Evolutionary conservation across 2,888 invertebrate genomes (phyloP).

Genomic region (Acanthococcus lagerstroemiae): DNA sequence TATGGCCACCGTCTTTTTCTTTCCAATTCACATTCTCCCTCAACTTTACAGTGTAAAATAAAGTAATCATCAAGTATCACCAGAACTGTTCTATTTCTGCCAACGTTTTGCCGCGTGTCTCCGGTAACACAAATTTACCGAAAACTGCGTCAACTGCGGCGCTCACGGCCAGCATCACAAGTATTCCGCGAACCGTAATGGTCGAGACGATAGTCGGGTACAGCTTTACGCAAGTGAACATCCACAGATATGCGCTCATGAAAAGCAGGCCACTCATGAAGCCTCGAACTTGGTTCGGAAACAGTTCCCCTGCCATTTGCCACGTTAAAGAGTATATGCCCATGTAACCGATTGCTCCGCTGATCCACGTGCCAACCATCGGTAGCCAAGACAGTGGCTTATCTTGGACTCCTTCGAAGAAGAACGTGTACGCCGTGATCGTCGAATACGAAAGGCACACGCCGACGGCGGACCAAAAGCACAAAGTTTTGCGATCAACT

Average conservation of each 20-base stretch:
- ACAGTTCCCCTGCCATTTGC: constrained; percentile 12
- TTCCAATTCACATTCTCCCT: no score
- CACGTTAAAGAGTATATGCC: constrained; percentile 49
- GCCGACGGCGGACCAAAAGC: constrained; percentile 53
- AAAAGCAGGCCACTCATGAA: constrained; percentile 43
- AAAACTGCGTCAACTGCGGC: constrained; percentile 53
- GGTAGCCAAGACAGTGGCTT: constrained; percentile 43
- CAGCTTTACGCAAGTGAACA: constrained; percentile 59
- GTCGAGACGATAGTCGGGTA: constrained; percentile 49
- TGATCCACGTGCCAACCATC: constrained; percentile 53
- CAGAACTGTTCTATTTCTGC: constrained; percentile 35
- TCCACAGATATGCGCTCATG: constrained; percentile 56
- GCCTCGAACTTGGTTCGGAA: constrained; percentile 3
- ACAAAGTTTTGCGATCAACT: constrained; percentile 53
- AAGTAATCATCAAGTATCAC: no score
- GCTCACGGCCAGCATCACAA: constrained; percentile 52
- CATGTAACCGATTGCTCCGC: constrained; percentile 61
- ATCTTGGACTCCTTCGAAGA: constrained; percentile 37
- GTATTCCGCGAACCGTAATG: constrained; percentile 48
- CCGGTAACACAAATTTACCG: constrained; percentile 52
- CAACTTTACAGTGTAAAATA: no score
- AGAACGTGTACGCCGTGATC: constrained; percentile 37
- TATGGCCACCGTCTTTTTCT: no score
- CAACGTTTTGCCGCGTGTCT: constrained; percentile 57
- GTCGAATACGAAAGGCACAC: constrained; percentile 52